A percentile compares a stretch with the other conserved stretches of the same genome.
Conservation (phyloP, 2,797 vertebrate species). For the Vultur gryphus region DNA sequence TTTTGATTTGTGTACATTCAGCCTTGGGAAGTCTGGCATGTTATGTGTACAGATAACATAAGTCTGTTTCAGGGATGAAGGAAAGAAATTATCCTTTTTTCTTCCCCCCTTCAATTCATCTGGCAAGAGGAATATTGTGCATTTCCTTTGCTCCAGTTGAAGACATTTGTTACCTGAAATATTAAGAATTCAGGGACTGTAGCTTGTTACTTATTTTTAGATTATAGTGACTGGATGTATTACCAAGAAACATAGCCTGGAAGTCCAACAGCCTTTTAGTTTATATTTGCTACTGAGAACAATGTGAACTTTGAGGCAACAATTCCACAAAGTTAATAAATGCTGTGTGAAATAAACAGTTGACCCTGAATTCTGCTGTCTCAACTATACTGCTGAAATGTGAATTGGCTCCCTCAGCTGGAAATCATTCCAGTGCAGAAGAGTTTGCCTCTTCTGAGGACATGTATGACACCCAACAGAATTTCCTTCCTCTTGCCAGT, state of each 20-base stretch:
- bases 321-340: not conserved
- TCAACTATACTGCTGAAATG: not conserved
- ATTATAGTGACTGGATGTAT: not conserved
- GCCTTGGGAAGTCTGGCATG: not conserved
- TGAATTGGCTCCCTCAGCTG: not conserved
- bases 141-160: not conserved
- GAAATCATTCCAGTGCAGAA: not conserved
- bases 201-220: not conserved
- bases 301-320: not conserved
- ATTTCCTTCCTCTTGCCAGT: not conserved
- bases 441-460: not conserved
- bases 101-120: no score
- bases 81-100: not conserved
- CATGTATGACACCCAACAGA: not conserved
- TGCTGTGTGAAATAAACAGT: not conserved
- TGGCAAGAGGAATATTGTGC: not conserved
- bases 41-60: not conserved
- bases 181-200: not conserved
- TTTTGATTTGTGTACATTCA: not conserved
- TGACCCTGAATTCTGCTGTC: not conserved
- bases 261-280: not conserved
- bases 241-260: not conserved
- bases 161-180: not conserved
- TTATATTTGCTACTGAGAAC: not conserved
- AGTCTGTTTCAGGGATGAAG: not conserved